A percentile compares a stretch with the other conserved stretches of the same genome.
phyloP scores from a whole-genome alignment of 53 echinoderm and acorn worm genomes.

The Paelopatides confundens region DNA sequence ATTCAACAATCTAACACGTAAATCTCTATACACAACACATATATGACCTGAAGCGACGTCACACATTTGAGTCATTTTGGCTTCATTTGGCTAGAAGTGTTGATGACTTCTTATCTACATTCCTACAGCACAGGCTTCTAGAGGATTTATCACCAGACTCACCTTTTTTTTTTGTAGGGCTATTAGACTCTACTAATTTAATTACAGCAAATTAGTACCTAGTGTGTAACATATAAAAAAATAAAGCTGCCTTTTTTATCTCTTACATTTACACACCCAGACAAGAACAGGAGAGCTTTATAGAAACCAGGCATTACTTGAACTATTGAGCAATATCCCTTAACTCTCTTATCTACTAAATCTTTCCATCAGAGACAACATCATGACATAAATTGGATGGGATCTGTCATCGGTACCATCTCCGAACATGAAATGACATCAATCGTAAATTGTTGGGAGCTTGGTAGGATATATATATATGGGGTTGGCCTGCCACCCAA shows the following conservation, averaged over 20 bases:
- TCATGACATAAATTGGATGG: constrained; percentile 37
- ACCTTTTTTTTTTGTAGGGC: no score
- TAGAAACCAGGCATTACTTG: constrained; percentile 10
- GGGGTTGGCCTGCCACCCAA: background rate
- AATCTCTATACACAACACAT: no score
- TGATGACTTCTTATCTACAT: no score
- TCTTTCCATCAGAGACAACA: constrained; percentile 9
- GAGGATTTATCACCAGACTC: no score
- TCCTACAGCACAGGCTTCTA: no score
- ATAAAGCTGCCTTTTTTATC: background rate
- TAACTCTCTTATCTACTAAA: background rate
- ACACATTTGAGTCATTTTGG: no score
- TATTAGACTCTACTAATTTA: constrained; percentile 18
- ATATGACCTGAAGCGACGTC: no score
- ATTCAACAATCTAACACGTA: no score
- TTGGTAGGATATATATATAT: background rate
- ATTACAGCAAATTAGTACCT: constrained; percentile 26
- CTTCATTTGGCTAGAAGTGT: no score
- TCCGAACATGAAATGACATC: constrained; percentile 10
- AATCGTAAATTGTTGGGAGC: constrained; percentile 6
- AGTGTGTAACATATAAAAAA: no score
- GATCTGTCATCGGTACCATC: constrained; percentile 22
- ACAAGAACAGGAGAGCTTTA: background rate
- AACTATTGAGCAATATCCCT: background rate
- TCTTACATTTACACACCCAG: background rate